These are phyloP conservation scores for Plusia festucae DNA, from an alignment of 2,888 invertebrate genomes.

Conservation along the genomic window DNA sequence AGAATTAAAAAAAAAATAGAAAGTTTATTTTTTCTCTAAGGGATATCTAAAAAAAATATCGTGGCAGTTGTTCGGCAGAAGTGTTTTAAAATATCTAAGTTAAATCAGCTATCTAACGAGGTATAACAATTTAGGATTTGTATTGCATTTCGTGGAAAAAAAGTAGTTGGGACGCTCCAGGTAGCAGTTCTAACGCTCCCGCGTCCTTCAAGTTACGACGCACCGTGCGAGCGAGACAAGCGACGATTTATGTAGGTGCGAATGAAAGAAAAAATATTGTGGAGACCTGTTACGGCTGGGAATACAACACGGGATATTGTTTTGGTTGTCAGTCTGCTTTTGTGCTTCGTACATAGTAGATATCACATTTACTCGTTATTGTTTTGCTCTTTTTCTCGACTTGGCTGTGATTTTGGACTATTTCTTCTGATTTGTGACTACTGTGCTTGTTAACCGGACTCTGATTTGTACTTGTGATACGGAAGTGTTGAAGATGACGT, in stretches of 20 bases:
- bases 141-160: slow-evolving; percentile 16
- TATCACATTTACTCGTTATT: too few species aligned
- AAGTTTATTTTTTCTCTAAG: slow-evolving; percentile 27
- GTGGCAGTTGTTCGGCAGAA: slow-evolving; percentile 22
- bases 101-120: slow-evolving; percentile 39
- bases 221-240: slow-evolving; percentile 29
- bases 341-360: too few species aligned
- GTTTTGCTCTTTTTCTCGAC: too few species aligned
- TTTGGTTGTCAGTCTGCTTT: slow-evolving; percentile 9
- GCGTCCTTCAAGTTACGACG: slow-evolving; percentile 22
- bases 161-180: slow-evolving; percentile 14
- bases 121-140: slow-evolving; percentile 37
- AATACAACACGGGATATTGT: slow-evolving; percentile 18
- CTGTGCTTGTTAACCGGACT: too few species aligned
- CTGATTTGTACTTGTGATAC: too few species aligned
- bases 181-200: slow-evolving; percentile 20
- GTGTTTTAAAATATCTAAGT: slow-evolving; percentile 38
- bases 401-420: too few species aligned
- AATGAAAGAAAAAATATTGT: slow-evolving; percentile 19
- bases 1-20: neutral
- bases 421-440: too few species aligned
- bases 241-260: slow-evolving; percentile 19
- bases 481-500: too few species aligned
- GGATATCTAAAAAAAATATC: slow-evolving; percentile 24
- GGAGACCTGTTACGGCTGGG: slow-evolving; percentile 2